Conservation (phyloP, 2,797 vertebrate species). For the Sebastes reedi region DNA sequence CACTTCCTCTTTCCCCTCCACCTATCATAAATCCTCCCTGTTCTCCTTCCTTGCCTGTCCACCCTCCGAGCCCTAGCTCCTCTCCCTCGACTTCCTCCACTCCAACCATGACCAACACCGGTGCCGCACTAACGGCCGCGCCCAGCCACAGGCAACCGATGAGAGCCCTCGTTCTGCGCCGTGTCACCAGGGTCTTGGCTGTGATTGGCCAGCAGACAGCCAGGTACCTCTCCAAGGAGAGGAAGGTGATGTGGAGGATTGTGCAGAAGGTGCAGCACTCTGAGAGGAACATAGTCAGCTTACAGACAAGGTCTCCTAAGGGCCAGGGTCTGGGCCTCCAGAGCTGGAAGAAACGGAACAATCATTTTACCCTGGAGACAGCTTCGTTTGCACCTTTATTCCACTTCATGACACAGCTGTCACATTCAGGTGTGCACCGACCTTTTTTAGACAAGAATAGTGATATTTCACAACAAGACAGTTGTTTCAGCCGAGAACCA, state of each 20-base stretch:
- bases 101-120: constrained; percentile 81
- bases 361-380: not conserved
- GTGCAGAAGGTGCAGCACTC: constrained; percentile 87
- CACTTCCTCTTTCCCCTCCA: constrained; percentile 49
- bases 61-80: constrained; percentile 34
- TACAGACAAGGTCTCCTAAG: constrained; percentile 83
- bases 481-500: not conserved
- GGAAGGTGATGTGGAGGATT: constrained; percentile 86
- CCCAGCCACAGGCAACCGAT: constrained; percentile 82
- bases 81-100: constrained; percentile 75
- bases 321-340: constrained; percentile 84
- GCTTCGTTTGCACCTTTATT: not conserved
- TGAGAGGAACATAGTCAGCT: constrained; percentile 83
- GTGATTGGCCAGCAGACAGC: constrained; percentile 85
- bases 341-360: constrained; percentile 58
- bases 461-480: not conserved
- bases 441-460: not conserved
- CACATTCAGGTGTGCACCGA: not conserved
- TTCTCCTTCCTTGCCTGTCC: constrained; percentile 36
- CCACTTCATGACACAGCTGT: not conserved
- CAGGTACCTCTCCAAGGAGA: constrained; percentile 85
- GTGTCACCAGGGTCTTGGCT: constrained; percentile 81
- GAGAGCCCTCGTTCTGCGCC: constrained; percentile 74
- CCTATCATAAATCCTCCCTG: constrained; percentile 2
- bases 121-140: constrained; percentile 78